phyloP scores from a whole-genome alignment of 2,113 vertebrate species.

The Chunga burmeisteri region DNA sequence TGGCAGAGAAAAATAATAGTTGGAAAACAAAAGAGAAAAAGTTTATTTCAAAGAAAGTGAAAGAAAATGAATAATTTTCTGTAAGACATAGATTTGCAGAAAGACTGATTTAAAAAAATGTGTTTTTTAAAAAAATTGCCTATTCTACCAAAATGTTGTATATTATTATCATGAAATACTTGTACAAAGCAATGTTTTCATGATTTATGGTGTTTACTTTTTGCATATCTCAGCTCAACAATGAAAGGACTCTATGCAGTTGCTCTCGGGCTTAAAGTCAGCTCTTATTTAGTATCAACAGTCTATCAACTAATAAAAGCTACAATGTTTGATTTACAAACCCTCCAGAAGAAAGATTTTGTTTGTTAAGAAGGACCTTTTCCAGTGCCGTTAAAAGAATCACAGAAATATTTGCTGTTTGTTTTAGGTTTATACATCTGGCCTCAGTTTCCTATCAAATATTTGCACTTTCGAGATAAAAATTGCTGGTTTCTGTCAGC shows the following conservation, averaged over 20 bases:
- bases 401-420: slow-evolving; percentile 47
- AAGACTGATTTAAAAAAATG: neutral
- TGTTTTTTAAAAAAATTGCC: neutral
- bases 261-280: slow-evolving; percentile 31
- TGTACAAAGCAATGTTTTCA: slow-evolving; percentile 15
- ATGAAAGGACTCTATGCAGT: neutral
- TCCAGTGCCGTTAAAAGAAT: slow-evolving; percentile 13
- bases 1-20: slow-evolving; percentile 11
- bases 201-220: slow-evolving; percentile 57
- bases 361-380: slow-evolving; percentile 50
- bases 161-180: neutral
- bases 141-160: neutral
- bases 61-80: neutral
- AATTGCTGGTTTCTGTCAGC: slow-evolving; percentile 49
- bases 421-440: slow-evolving; percentile 55
- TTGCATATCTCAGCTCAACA: slow-evolving; percentile 34
- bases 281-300: slow-evolving; percentile 56
- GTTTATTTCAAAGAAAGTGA: neutral
- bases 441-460: slow-evolving; percentile 66
- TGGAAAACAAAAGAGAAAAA: neutral
- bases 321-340: slow-evolving; percentile 40
- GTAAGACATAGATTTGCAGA: neutral
- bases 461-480: slow-evolving; percentile 56
- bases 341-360: slow-evolving; percentile 24
- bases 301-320: slow-evolving; percentile 49